phyloP scores from a whole-genome alignment of 2,113 vertebrate species.

The Coryphaenoides rupestris region DNA sequence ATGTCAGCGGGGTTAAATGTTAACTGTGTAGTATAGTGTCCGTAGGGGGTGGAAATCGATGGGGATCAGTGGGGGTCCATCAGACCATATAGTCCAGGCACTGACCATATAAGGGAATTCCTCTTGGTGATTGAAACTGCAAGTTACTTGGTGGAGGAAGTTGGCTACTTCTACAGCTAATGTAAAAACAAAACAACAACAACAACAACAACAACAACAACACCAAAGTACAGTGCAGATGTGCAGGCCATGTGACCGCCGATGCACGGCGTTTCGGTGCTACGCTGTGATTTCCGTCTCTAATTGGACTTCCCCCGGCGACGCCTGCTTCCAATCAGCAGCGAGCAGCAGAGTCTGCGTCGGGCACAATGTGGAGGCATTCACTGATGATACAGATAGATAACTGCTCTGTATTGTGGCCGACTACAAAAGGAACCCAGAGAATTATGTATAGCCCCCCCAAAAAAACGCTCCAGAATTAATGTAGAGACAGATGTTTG shows the following conservation, averaged over 20 bases:
- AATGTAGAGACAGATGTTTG: neutral
- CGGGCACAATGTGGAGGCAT: neutral
- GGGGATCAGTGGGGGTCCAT: no score
- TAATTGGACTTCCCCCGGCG: slow-evolving; percentile 92
- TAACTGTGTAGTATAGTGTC: no score
- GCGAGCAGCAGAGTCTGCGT: slow-evolving; percentile 13
- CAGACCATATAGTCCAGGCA: slow-evolving; percentile 55
- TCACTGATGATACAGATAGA: slow-evolving; percentile 10
- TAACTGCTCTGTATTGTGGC: slow-evolving; percentile 9
- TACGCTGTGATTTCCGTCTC: slow-evolving; percentile 81
- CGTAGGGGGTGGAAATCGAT: no score
- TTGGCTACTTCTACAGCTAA: slow-evolving; percentile 62
- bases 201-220: slow-evolving; percentile 13
- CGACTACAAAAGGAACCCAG: slow-evolving; percentile 27
- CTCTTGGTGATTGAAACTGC: slow-evolving; percentile 54
- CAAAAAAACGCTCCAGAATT: neutral
- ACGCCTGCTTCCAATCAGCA: slow-evolving; percentile 90
- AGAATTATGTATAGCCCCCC: neutral
- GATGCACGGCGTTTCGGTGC: slow-evolving; percentile 74
- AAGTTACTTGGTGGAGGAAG: slow-evolving; percentile 61
- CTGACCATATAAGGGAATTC: slow-evolving; percentile 54
- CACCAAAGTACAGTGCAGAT: slow-evolving; percentile 83
- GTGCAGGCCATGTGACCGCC: slow-evolving; percentile 89
- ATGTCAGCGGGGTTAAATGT: no score
- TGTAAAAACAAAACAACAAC: slow-evolving; percentile 58